Evolutionary conservation across 2,113 vertebrate species (phyloP), one percentile per base, ranked within the genome.

Genomic region (Gracilinanus agilis): DNA sequence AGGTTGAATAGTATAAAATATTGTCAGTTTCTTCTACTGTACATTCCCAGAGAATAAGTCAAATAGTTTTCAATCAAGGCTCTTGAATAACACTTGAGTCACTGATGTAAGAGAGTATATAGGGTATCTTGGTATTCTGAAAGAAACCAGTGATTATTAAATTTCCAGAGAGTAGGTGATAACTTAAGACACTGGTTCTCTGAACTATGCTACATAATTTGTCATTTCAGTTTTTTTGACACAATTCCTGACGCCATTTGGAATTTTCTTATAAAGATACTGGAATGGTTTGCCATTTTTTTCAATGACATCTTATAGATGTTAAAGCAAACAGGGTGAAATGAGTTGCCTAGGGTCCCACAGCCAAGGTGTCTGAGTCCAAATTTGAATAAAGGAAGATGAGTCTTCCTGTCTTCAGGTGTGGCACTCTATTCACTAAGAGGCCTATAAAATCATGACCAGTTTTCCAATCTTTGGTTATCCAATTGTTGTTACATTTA

Each of bases 1-100:
- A 90, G 53, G 88, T 56, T 19, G 92, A 92, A 89, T 90, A 53
- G 23, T 89, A 75, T 40, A 58, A 94, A 96, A 56, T 49, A 24
- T 40, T 93, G 44, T 83, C 55, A 95, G 90, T 92, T 90, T 92
- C 27, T 91, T 44, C 44, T 29, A 44, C 13, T n/a, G 53, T 67
- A 8, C 49, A 13, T 92, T 95, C 25, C 90, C 61, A 55, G 13
- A 12, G 55, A 29, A 58, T 27, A 67, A 93, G 83, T 88, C 49
- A 92, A 90, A 88, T 54, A 24, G 0, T 90, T 93, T 40, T 55
- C 44, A 91, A 90, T 96, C 58, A 90, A 89, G 44, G 4, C 8
- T 23, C 25, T 25, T 55, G 3, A 67, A n/a, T 90, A 88, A 55
- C 61, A 88, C 49, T 90, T 53, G 40, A 29, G 40, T 24, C 53